Evolutionary conservation across 2,113 vertebrate species (phyloP), one percentile per base, ranked within the genome.

Genomic region (Morone chrysops): DNA sequence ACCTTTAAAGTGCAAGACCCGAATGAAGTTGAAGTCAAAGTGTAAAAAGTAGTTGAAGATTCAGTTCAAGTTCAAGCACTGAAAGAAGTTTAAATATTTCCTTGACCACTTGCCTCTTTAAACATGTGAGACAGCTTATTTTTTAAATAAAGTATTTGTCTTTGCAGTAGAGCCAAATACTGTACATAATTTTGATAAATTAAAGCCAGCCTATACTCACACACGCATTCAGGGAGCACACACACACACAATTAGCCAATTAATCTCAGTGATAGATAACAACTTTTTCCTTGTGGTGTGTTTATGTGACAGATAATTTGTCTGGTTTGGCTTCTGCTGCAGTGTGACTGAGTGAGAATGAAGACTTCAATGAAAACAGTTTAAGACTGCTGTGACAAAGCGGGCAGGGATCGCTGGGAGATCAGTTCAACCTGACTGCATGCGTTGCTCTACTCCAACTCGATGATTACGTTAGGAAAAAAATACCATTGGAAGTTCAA

Each of bases 271-370:
- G 74, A 86, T 79, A 66, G 68, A 91, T 79, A 82, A 45, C 50
- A 60, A 69, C 16, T 59, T 80, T 75, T 22, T 47, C 51, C 73
- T 36, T 40, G 70, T 6, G 10, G 53, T 78, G 59, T 70, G 59
- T 88, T 82, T 77, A 48, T 69, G 45, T 78, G 76, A 87, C 77
- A 75, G 41, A 57, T 84, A 7, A 85, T 87, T 81, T 84, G 76
- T 88, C 80, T 83, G 70, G 12, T 77, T 84, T 85, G 78, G 78
- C 87, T 82, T 72, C 75, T 81, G 81, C 43, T 83, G 75, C 75
- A 45, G 80, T 12, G 25, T n/a, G 16, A 54, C 68, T 22, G 62
- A 84, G 72, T 60, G 78, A 79, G 81, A 84, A 70, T 36, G 47
- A 83, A 79, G 60, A 70, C 73, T 66, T 83, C 16, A 81, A 0